Evolutionary conservation across 2,888 invertebrate species (phyloP), one percentile per base, ranked within the genome.

Genomic region (Scaeva pyrastri): DNA sequence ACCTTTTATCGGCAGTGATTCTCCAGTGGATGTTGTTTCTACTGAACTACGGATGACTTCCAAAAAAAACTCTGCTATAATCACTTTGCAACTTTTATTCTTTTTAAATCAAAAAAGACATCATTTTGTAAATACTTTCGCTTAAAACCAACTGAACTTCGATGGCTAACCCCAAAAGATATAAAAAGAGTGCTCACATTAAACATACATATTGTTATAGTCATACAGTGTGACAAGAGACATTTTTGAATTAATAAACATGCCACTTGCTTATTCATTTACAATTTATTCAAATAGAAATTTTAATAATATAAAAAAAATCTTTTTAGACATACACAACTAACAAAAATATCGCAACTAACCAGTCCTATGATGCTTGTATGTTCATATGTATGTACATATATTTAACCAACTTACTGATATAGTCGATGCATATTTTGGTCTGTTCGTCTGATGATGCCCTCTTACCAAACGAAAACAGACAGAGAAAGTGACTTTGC

Each of bases 401-500:
- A 31, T 3, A 31, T 31, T 31, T 31, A 36, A 60, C 39, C 39
- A 60, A 23, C 60, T 60, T 60, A 21, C 39, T 41, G 19, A n/a
- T 31, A 31, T 31, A 8, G 19, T 39, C 7, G 58, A 58, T 52
- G 21, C 52, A 50, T 50, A 23, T 11, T 11, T 12, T 21, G 8
- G 16, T 12, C 21, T 21, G 10, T 6, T 50, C 10, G 11, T 50
- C 11, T 16, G 21, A 50, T 21, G 7, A n/a, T 41, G 66, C 41
- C 60, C 14, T 43, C 58, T 50, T 79, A 56, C 70, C 60, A 71
- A 60, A 52, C 19, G 31, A 19, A 58, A 58, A 43, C 31, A 60
- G 58, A 62, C 81, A 77, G 85, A 82, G 85, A 86, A 86, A 86
- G 85, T 85, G 68, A 86, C 81, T 81, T 45, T 77, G 77, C 85